Base-by-base conservation (phyloP, 2,797 vertebrate genomes). In the Dendrocincla fuliginosa region DNA sequence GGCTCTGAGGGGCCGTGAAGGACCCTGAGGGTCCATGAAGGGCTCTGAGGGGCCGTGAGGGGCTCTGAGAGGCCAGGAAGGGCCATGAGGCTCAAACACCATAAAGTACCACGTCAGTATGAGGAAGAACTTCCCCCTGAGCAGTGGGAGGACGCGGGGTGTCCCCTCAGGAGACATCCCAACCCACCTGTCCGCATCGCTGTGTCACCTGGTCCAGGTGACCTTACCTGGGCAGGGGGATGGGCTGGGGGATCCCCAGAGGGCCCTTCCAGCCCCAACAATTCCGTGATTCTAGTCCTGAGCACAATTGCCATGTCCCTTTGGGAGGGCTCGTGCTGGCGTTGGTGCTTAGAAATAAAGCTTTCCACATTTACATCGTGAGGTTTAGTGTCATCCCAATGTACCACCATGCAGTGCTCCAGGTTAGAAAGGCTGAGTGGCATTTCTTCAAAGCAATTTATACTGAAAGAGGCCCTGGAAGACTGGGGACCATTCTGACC, bases 341-440 rank as follows among this genome's bases (percentile, higher is more conserved):
- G 10, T 49, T 44, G 9, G 15, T 28, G 2, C 22, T 27, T 53
- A 0, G 10, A 25, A 64, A 64, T n/a, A 35, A 78, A 55, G 6
- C 6, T 71, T 35, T 39, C 23, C 27, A 4, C 10, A 3, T 35
- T 4, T 25, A 64, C 11, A 27, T 4, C 30, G 1, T 1, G 25
- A 41, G 11, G 0, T 79, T 63, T 25, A 65, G 5, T 56, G 1
- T 1, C 16, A 4, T 17, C 4, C 71, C 1, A 2, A 35, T 74
- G 28, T 47, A 20, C 32, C 39, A 14, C 13, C 4, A 0, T 4
- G 12, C 6, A 63, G 22, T 16, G 47, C 32, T 41, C 79, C n/a
- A 3, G 16, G 1, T 55, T 61, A 4, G 49, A 73, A 85, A 50
- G 27, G 17, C 13, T 6, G 1, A 3, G 3, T 18, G 49, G 41